Base-by-base conservation (phyloP, 2,797 vertebrate genomes). In the Syncerus caffer region DNA sequence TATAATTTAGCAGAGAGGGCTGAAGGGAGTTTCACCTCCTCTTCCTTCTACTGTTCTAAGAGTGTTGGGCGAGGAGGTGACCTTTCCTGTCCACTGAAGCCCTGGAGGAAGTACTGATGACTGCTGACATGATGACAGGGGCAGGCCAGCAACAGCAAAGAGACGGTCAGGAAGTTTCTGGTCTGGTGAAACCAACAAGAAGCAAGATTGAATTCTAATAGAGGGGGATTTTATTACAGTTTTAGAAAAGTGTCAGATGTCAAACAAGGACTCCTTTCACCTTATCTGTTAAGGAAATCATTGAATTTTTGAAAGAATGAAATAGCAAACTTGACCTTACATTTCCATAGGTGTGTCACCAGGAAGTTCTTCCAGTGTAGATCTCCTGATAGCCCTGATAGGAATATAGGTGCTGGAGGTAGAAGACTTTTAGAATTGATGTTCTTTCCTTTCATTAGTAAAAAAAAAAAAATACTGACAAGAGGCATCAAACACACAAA, bases 211-310 rank as follows among this genome's bases (percentile, higher is more conserved):
- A n/a, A 82, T 57, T 80, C 76, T 67, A 79, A 89, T 29, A 27
- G 71, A 84, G n/a, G 85, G 57, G 51, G 85, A 55, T 93, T 96
- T 97, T 71, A 89, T 96, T 76, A 79, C 55, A 34, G 60, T 79
- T 93, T 95, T 92, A 74, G 55, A 88, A 34, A 95, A 85, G 89
- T 85, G 84, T 88, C 90, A 97, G 95, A 58, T 90, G 94, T 84
- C 95, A 78, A 93, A 94, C 83, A 96, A 82, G 84, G 62, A 87
- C 10, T 2, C 57, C 57, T 89, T 97, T 95, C 62, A 53, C 13
- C 67, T 98, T 96, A 96, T 90, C 89, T 62, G 74, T 53, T 57
- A 64, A 89, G 71, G 90, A 96, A 83, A 97, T 93, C 92, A 19
- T 2, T 67, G 76, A 19, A 2, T 57, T 96, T 97, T 60, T 89